phyloP scores from a whole-genome alignment of 1,140 invertebrate species.

The Popillia japonica region DNA sequence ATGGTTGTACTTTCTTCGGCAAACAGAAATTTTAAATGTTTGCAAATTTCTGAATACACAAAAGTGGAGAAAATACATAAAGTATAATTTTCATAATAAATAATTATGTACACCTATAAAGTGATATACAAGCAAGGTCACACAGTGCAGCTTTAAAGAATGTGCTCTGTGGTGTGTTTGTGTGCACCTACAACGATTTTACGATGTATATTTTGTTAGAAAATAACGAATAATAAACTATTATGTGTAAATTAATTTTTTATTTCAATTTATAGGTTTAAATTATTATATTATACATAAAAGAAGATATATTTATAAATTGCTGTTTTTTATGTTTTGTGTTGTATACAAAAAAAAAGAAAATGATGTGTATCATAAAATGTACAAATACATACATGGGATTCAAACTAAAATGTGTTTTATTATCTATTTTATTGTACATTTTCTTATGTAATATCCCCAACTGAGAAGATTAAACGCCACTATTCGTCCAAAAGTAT shows the following conservation, averaged over 20 bases:
- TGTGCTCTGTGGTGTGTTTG: background rate
- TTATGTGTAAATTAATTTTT: background rate
- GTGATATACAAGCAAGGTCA: background rate
- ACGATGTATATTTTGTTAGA: constrained; percentile 28
- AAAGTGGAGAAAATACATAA: background rate
- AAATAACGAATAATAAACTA: background rate
- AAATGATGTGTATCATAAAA: constrained; percentile 36
- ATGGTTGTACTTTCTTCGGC: background rate
- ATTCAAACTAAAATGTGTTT: constrained; percentile 30
- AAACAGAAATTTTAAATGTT: background rate
- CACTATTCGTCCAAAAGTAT: too few species aligned
- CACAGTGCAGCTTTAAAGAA: background rate
- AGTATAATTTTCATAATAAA: background rate
- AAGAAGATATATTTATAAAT: constrained; percentile 35
- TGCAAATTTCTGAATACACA: background rate
- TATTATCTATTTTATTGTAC: too few species aligned
- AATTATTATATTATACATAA: constrained; percentile 18
- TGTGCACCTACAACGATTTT: constrained; percentile 21
- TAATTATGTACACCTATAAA: constrained; percentile 9
- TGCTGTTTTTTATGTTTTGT: constrained; percentile 38
- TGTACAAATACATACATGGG: constrained; percentile 39
- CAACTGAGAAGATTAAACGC: too few species aligned
- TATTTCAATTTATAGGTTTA: constrained; percentile 18
- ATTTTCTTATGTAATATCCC: too few species aligned
- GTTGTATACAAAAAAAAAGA: background rate